Percentiles rank a stretch among this genome's conserved stretches.
Conservation (phyloP, 2,113 vertebrate genomes). For the Hippoglossus stenolepis region DNA sequence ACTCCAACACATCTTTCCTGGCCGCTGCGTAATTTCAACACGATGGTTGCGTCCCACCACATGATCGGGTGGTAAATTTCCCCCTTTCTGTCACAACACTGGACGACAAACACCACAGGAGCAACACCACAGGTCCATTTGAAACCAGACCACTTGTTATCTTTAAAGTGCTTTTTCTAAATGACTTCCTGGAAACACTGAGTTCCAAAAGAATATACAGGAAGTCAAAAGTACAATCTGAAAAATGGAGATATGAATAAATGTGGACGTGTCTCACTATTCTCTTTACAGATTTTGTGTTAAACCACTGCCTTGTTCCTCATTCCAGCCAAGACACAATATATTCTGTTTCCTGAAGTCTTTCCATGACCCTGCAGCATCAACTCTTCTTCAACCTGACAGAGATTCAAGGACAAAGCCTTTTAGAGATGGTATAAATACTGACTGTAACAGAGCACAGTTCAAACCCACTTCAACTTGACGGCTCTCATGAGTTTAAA, state of each 20-base stretch:
- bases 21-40: slow-evolving; percentile 2
- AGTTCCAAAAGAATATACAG: background rate
- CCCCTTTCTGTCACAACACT: background rate
- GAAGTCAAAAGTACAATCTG: too few relatives aligned
- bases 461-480: background rate
- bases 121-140: slow-evolving; percentile 22
- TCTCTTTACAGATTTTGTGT: background rate
- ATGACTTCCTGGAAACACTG: slow-evolving; percentile 30
- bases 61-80: background rate
- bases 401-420: too few relatives aligned
- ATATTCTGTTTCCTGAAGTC: slow-evolving; percentile 8
- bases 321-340: slow-evolving; percentile 16
- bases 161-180: slow-evolving; percentile 20
- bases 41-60: background rate
- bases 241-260: background rate
- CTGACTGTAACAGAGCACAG: background rate
- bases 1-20: slow-evolving; percentile 19
- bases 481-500: background rate
- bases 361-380: background rate
- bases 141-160: slow-evolving; percentile 31
- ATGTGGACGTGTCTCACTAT: too few relatives aligned
- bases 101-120: slow-evolving; percentile 27
- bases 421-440: too few relatives aligned
- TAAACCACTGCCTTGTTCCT: slow-evolving; percentile 18
- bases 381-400: background rate